Conservation (phyloP, 2,888 invertebrate genomes). For the Acrocyrtus sp. region DNA sequence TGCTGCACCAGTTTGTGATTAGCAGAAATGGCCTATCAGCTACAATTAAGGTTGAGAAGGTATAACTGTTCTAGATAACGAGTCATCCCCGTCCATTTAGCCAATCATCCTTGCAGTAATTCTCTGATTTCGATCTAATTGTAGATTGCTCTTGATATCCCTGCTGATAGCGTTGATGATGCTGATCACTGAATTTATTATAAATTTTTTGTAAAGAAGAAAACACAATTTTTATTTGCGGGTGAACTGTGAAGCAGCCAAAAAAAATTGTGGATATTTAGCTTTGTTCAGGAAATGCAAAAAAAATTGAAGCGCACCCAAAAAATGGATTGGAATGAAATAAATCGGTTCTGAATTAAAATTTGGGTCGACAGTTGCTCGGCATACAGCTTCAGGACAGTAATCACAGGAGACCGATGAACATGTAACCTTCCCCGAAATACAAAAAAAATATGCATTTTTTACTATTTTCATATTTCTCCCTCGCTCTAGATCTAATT, state of each 20-base stretch:
- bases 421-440: too few relatives aligned
- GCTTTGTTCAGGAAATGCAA: too few relatives aligned
- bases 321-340: neutral
- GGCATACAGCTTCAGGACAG: constrained; percentile 19
- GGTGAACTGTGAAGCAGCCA: too few relatives aligned
- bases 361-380: constrained; percentile 39
- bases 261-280: too few relatives aligned
- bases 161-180: too few relatives aligned
- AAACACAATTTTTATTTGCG: too few relatives aligned
- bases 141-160: too few relatives aligned
- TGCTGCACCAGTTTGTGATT: neutral
- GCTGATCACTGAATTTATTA: too few relatives aligned
- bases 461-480: neutral
- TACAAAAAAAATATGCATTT: neutral
- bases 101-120: neutral
- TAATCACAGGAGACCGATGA: neutral
- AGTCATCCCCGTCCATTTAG: constrained; percentile 19
- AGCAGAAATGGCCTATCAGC: constrained; percentile 8
- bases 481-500: neutral
- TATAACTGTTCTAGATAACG: constrained; percentile 38
- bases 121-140: neutral
- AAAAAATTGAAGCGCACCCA: too few relatives aligned
- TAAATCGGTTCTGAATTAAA: neutral
- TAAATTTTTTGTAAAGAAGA: too few relatives aligned
- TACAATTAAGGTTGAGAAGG: constrained; percentile 28